Base-by-base conservation (phyloP, 2,113 vertebrate genomes). In the Equus przewalskii region DNA sequence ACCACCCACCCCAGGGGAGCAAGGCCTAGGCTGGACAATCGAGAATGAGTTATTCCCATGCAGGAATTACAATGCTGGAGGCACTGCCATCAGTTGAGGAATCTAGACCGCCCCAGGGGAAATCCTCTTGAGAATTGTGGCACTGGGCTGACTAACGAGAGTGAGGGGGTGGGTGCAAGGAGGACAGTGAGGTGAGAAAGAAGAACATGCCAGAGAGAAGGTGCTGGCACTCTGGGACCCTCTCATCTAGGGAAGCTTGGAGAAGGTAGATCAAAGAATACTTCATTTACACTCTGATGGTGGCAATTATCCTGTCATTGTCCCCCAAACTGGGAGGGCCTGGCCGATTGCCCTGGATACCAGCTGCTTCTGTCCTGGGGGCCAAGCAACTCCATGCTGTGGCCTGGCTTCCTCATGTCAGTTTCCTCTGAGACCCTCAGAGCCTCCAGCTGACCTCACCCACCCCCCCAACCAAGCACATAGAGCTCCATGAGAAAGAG, bases 61-160 rank as follows among this genome's bases (percentile, higher is more conserved):
- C 1, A 24, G 69, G 41, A 58, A 62, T 36, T 13, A 33, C 1
- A 2, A 1, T 0, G 5, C 5, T 51, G 16, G 36, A 73, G 46
- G 33, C 4, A 7, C 41, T 64, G 41, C 49, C 7, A 1, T 26
- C 2, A 0, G 30, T 64, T 24, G 76, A 70, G 56, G 60, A 89
- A 76, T 64, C 12, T 60, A 51, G 36, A n/a, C 12, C 1, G 2
- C 30, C 3, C 0, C 2, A 0, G 12, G 14, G 16, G 33, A 65
- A 16, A 3, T 1, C 5, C 12, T 79, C 56, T 12, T 44, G 36
- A 64, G 46, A 73, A 70, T 4, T 0, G 41, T 67, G 75, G 26
- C 75, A 28, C 21, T 5, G 0, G 26, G 44, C 7, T 78, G 33
- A 64, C 64, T 30, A 30, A 51, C 36, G 22, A 36, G 6, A 12